Base-by-base conservation (phyloP, 2,888 invertebrate genomes). In the Phyto melanocephala region DNA sequence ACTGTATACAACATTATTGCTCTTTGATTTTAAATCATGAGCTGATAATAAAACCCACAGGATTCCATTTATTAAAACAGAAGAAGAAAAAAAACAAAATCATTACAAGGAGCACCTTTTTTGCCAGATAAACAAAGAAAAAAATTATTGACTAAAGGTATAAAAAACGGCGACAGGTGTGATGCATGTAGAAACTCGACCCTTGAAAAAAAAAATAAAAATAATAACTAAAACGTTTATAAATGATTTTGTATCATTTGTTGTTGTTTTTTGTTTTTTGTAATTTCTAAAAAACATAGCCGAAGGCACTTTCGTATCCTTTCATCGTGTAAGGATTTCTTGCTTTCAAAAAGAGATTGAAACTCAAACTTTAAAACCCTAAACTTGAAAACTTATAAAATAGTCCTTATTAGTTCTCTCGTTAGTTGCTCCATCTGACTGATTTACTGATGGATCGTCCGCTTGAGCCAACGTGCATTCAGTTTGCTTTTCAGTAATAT, bases 81-180 rank as follows among this genome's bases (percentile, higher is more conserved):
- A 28, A 28, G 28, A 28, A 28, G 28, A 60, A 50, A 56, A 67
- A 77, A 65, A 79, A 76, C 24, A 20, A 78, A 81, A 78, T 70
- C 70, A 65, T 70, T 63, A 15, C 65, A 75, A 78, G 6, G 67
- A 82, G 67, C 82, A 82, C 79, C 79, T 82, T 82, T 82, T 75
- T 42, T 20, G 56, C 22, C 45, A 10, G 24, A 62, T 45, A 40
- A 58, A 56, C 37, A 50, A 72, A 71, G 42, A 35, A 35, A n/a
- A n/a, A 17, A 62, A 6, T 47, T 50, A 56, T 72, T 56, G 37
- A 47, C 24, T 17, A 15, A 63, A 45, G 11, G 47, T n/a, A 33
- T 45, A 56, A 5, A 75, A 78, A 65, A 63, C 17, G 24, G 52
- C 75, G 82, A 82, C 82, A 82, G 82, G 82, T 82, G 82, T 82